Evolutionary conservation across 2,888 invertebrate species (phyloP).

Genomic region (Rhopalosiphum nymphaeae): DNA sequence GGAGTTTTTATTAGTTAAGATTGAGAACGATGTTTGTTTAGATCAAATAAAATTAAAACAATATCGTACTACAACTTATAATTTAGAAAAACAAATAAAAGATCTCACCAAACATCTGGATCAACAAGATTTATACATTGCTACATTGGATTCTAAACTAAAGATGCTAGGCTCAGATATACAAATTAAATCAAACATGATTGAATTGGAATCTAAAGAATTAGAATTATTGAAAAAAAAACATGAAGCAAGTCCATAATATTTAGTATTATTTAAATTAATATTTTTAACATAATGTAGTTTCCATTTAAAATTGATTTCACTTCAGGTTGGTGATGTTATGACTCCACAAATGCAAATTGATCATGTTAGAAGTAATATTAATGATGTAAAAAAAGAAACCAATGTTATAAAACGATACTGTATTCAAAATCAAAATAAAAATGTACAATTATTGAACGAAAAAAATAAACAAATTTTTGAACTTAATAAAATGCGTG

Average conservation of each 20-base stretch:
- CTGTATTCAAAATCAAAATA: conserved; percentile 83
- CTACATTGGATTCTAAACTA: conserved; percentile 71
- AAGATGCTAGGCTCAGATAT: conserved; percentile 71
- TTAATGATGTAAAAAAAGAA: conserved; percentile 75
- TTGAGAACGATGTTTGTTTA: conserved; percentile 27
- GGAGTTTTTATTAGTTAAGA: background rate
- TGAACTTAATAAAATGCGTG: conserved; percentile 79
- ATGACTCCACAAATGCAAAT: conserved; percentile 73
- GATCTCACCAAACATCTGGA: conserved; percentile 68
- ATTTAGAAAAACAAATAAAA: conserved; percentile 52
- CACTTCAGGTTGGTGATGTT: conserved; percentile 72
- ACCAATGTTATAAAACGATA: conserved; percentile 79
- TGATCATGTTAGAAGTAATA: conserved; percentile 72
- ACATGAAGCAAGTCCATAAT: conserved; percentile 69
- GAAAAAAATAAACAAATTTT: conserved; percentile 78
- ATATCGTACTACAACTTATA: background rate
- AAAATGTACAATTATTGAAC: conserved; percentile 78
- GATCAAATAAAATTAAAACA: conserved; percentile 37
- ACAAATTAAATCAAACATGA: conserved; percentile 69
- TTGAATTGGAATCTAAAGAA: conserved; percentile 4
- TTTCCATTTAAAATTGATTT: background rate
- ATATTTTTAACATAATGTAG: background rate
- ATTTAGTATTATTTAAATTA: background rate
- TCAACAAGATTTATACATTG: conserved; percentile 70
- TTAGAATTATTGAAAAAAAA: conserved; percentile 68